These are phyloP conservation scores for Erythrocercus mccallii DNA, from an alignment of 2,113 vertebrate species.

Conservation along the genomic window DNA sequence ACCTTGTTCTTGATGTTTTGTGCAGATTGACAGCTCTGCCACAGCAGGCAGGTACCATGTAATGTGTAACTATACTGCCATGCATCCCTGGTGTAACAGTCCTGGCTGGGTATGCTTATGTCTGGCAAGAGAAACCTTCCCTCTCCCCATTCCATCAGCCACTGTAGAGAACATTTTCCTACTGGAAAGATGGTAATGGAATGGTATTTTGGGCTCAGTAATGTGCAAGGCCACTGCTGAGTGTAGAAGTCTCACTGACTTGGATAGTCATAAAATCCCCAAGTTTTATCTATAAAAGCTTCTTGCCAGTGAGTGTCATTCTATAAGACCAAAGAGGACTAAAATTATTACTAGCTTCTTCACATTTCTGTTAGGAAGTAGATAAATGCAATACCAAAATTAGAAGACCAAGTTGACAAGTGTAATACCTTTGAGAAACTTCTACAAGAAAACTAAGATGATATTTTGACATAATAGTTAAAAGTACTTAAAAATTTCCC, in stretches of 20 bases:
- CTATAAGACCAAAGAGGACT: background rate
- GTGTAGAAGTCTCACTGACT: background rate
- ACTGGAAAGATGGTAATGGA: background rate
- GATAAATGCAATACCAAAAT: background rate
- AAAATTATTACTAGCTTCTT: background rate
- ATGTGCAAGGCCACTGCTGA: fast-evolving
- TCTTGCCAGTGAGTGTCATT: background rate
- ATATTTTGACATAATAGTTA: background rate
- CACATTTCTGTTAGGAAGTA: background rate
- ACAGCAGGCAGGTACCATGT: background rate
- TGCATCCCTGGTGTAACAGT: background rate
- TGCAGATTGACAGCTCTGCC: background rate
- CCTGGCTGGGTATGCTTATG: background rate
- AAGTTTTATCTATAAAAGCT: background rate
- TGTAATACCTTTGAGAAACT: background rate
- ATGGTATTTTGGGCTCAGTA: fast-evolving
- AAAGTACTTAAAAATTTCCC: background rate
- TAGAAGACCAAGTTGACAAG: background rate
- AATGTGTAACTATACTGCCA: fast-evolving
- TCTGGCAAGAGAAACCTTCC: background rate
- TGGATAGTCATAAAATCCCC: background rate
- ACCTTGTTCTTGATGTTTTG: fast-evolving
- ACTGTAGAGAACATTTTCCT: background rate
- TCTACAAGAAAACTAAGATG: background rate
- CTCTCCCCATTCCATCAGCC: background rate